Evolutionary conservation across 2,888 invertebrate genomes (phyloP), one percentile per base, ranked within the genome.

Genomic region (Drosophila basisetae): DNA sequence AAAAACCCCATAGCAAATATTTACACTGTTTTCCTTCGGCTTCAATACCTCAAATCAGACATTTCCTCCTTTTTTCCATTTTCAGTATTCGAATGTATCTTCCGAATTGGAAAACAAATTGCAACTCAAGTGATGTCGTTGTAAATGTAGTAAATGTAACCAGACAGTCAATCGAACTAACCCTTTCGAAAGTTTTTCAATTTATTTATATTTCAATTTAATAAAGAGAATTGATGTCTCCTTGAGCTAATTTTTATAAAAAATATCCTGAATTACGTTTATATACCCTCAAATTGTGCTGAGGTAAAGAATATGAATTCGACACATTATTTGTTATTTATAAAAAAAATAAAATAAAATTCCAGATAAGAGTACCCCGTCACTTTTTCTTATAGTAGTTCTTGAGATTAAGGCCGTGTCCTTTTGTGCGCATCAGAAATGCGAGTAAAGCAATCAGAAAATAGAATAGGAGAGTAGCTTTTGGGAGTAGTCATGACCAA

Each of bases 361-460:
- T 30, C 0, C 10, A 11, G 18, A n/a, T 11, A n/a, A 41, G 9
- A 16, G 16, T 2, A 33, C 1, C 16, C 16, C 18, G 10, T 9
- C 22, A 25, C 6, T 6, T 1, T 25, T 25, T 31, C 13, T 13
- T 28, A 4, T 1, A 1, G n/a, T 31, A 25, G 25, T 30, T 39
- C 10, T 22, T 25, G 16, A 31, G 49, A 49, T 41, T 37, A 55
- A 16, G 25, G 49, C 22, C 63, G 13, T 11, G 16, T 54, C 10
- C 9, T 52, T 22, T 58, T 49, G 30, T 35, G 37, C 18, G 55
- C 49, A 63, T 69, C 60, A 22, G 30, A 56, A 58, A 43, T 70
- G 54, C n/a, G 37, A 30, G 13, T 41, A 41, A 55, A 33, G 75
- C 71, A 75, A 78, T 78, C 75, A 65, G 64, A 10, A 62, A 71